Conservation (phyloP, 2,888 invertebrate genomes). For the Ypsolopha sequella region DNA sequence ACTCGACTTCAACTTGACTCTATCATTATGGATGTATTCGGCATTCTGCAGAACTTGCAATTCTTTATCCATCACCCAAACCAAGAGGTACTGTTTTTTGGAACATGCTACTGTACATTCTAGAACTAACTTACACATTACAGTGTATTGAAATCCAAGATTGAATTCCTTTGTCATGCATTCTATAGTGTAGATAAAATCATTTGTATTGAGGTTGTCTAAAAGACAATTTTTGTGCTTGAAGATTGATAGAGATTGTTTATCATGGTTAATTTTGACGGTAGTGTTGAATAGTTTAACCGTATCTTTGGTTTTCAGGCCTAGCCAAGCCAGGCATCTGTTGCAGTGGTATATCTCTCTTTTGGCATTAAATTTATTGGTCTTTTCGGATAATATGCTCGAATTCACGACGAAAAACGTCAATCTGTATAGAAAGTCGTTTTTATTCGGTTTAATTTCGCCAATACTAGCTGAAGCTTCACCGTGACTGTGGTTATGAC, state of each 20-base stretch:
- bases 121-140: conserved; percentile 68
- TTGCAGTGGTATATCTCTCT: conserved; percentile 66
- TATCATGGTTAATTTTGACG: conserved; percentile 43
- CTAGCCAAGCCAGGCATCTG: conserved; percentile 71
- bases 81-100: conserved; percentile 62
- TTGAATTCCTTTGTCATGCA: conserved; percentile 58
- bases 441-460: conserved; percentile 52
- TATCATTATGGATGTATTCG: conserved; percentile 28
- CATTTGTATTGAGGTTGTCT: conserved; percentile 40
- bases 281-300: conserved; percentile 72
- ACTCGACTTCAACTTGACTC: conserved; percentile 45
- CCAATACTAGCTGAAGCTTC: conserved; percentile 17
- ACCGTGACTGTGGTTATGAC: conserved; percentile 62
- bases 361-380: conserved; percentile 52
- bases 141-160: conserved; percentile 55
- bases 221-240: conserved; percentile 21
- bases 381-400: conserved; percentile 42
- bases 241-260: conserved; percentile 18
- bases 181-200: conserved; percentile 67
- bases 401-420: conserved; percentile 67
- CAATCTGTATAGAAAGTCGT: conserved; percentile 70
- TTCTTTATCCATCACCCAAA: conserved; percentile 75
- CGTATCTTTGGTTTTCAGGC: conserved; percentile 50
- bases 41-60: conserved; percentile 56
- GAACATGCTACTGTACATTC: conserved; percentile 50